phyloP scores from a whole-genome alignment of 2,797 vertebrate genomes.

The Eremophila alpestris region DNA sequence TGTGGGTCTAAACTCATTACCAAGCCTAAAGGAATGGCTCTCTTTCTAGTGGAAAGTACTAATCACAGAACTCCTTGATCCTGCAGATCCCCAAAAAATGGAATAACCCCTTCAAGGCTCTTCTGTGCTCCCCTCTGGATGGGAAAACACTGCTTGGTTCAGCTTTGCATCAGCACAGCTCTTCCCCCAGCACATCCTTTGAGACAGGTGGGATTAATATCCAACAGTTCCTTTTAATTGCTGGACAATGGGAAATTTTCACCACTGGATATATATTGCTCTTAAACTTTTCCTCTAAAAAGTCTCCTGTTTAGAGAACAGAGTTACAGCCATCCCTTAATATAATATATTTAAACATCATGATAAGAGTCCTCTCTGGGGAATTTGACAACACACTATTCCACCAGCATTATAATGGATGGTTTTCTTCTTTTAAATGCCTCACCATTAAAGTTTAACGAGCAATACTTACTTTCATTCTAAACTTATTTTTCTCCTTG shows the following conservation, averaged over 20 bases:
- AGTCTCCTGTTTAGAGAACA: not conserved
- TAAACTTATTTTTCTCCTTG: conserved; percentile 52
- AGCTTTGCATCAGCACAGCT: not conserved
- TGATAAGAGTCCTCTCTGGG: not conserved
- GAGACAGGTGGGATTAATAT: not conserved
- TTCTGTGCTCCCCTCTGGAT: not conserved
- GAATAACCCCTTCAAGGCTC: not conserved
- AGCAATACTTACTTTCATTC: conserved; percentile 21
- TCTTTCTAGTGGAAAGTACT: not conserved
- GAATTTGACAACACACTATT: not conserved
- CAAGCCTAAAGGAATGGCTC: not conserved
- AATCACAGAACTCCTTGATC: not conserved
- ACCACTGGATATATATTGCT: not conserved
- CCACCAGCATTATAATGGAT: conserved; percentile 1
- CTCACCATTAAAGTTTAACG: conserved; percentile 43
- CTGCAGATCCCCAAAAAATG: not conserved
- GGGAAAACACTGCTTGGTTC: not conserved
- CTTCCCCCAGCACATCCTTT: not conserved
- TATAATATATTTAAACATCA: conserved; percentile 45
- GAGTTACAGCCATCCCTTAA: not conserved
- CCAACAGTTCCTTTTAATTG: not conserved
- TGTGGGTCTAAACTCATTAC: not conserved
- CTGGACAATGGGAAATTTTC: not conserved
- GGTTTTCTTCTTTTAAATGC: conserved; percentile 33
- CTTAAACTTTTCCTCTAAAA: conserved; percentile 27